phyloP scores from a whole-genome alignment of 2,888 invertebrate species.

The Synanthedon tipuliformis region DNA sequence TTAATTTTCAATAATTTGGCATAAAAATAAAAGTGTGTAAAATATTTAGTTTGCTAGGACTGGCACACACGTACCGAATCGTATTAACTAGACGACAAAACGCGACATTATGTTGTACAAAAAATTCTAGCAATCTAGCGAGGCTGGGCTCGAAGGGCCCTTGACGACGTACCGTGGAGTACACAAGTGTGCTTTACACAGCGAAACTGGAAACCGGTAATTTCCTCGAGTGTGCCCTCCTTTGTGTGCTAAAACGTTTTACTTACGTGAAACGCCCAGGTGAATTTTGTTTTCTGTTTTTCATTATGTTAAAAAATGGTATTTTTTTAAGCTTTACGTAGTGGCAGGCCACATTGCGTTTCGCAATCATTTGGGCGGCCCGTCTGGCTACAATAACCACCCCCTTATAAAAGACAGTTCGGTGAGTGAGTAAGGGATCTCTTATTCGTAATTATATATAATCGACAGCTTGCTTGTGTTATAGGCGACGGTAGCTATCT shows the following conservation, averaged over 20 bases:
- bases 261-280: conserved; percentile 7
- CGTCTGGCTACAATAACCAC: no score
- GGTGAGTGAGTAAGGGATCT: no score
- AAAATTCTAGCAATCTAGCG: conserved; percentile 1
- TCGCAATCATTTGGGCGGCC: no score
- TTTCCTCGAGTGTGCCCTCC: conserved; percentile 19
- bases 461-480: no score
- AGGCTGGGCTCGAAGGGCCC: conserved; percentile 8
- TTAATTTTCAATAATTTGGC: no score
- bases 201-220: conserved; percentile 21
- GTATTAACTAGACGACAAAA: neutral
- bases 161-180: conserved; percentile 6
- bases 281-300: conserved; percentile 1
- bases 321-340: no score
- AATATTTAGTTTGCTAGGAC: neutral
- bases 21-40: no score
- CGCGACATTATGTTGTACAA: conserved; percentile 2
- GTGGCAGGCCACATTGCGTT: no score
- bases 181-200: conserved; percentile 12
- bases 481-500: no score
- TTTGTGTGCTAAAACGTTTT: conserved; percentile 14
- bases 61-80: neutral
- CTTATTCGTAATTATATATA: no score
- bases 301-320: neutral
- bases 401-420: no score